These are phyloP conservation scores for Malthinus flaveolus DNA, from an alignment of 2,888 invertebrate species.

Conservation along the genomic window DNA sequence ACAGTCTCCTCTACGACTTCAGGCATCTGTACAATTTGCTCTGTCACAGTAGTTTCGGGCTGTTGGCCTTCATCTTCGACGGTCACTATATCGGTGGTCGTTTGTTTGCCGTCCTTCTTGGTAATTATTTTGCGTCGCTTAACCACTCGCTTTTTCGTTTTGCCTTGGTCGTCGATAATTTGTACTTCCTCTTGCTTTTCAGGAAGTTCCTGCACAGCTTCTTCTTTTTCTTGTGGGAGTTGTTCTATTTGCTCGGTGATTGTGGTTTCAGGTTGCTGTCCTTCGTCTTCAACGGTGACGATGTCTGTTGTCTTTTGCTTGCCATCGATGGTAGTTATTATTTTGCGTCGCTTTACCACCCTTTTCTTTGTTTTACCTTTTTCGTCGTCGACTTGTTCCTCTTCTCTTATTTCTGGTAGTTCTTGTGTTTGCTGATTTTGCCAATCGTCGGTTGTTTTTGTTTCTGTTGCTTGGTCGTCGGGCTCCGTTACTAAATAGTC, in stretches of 20 bases:
- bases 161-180: slow-evolving; percentile 31
- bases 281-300: slow-evolving; percentile 45
- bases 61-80: slow-evolving; percentile 52
- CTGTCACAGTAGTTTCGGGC: slow-evolving; percentile 44
- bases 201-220: slow-evolving; percentile 35
- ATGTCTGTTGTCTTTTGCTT: slow-evolving; percentile 44
- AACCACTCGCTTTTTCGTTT: slow-evolving; percentile 42
- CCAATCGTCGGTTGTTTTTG: slow-evolving; percentile 34
- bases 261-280: slow-evolving; percentile 39
- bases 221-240: slow-evolving; percentile 18
- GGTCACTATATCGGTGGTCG: slow-evolving; percentile 55
- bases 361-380: slow-evolving; percentile 39
- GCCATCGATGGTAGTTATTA: slow-evolving; percentile 39
- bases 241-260: slow-evolving; percentile 34
- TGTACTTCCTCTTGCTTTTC: slow-evolving; percentile 31
- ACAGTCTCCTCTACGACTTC: slow-evolving; percentile 21
- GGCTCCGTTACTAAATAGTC: neutral
- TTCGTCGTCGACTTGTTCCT: slow-evolving; percentile 44
- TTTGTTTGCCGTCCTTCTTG: slow-evolving; percentile 29
- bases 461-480: slow-evolving; percentile 26
- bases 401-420: slow-evolving; percentile 38
- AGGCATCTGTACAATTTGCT: slow-evolving; percentile 37
- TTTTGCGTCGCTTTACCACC: slow-evolving; percentile 34
- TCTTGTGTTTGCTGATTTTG: slow-evolving; percentile 23
- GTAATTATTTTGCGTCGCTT: slow-evolving; percentile 46